A percentile compares a stretch with the other conserved stretches of the same genome.
Conservation (phyloP, 2,888 invertebrate species). For the Drosophila meridiana region DNA sequence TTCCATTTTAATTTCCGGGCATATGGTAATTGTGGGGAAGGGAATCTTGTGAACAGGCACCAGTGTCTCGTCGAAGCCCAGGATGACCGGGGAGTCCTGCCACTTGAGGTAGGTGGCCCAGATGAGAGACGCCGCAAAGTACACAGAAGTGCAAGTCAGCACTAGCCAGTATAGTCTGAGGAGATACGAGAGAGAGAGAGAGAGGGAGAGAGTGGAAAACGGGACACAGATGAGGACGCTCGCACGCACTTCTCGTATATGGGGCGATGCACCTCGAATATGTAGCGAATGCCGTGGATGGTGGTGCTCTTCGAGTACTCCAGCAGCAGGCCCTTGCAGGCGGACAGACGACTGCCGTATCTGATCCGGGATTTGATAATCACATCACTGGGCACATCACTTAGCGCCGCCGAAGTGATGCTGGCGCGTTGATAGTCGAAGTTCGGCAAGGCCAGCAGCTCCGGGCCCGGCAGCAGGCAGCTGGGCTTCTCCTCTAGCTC, state of each 20-base stretch:
- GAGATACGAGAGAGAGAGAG: no score
- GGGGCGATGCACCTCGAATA: constrained; percentile 83
- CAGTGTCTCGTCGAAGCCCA: constrained; percentile 83
- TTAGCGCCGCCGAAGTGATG: constrained; percentile 79
- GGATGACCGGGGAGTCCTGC: constrained; percentile 82
- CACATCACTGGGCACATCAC: constrained; percentile 83
- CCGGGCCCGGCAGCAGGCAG: constrained; percentile 60
- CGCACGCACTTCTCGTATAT: constrained; percentile 80
- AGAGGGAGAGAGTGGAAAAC: not conserved
- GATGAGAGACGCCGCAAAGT: constrained; percentile 80
- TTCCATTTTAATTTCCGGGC: constrained; percentile 84
- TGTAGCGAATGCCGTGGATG: constrained; percentile 83
- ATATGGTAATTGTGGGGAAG: constrained; percentile 83
- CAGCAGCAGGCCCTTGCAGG: constrained; percentile 81
- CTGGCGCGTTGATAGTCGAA: constrained; percentile 64
- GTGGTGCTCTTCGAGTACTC: constrained; percentile 83
- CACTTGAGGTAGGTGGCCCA: constrained; percentile 82
- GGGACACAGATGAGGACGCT: not conserved
- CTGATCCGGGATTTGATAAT: constrained; percentile 83
- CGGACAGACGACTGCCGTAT: constrained; percentile 79
- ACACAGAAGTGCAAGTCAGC: constrained; percentile 79
- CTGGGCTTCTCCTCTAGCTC: constrained; percentile 43
- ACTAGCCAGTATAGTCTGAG: constrained; percentile 80
- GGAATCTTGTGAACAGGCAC: constrained; percentile 83
- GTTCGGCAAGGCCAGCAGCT: constrained; percentile 64